These are phyloP conservation scores for Aspidoscelis tigris DNA, from an alignment of 2,113 vertebrate genomes.

Conservation along the genomic window DNA sequence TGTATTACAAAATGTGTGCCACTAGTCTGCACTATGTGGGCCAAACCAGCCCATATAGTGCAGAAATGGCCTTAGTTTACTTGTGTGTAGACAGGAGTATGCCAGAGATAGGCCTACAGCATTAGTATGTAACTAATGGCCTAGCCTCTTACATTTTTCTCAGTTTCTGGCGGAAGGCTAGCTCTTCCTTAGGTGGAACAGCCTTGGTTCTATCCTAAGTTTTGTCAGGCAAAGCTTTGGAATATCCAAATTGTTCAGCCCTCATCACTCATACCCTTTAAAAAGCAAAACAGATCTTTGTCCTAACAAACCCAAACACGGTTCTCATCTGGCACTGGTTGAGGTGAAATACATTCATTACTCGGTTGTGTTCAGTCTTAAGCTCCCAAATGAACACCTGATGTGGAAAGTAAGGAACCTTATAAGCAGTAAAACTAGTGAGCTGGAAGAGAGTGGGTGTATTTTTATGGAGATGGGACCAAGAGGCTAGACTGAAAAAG, in stretches of 20 bases:
- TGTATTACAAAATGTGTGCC: too few species aligned
- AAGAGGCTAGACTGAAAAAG: too few species aligned
- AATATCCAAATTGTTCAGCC: background rate
- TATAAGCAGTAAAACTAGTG: background rate
- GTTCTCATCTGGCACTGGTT: background rate
- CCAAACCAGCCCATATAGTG: too few species aligned
- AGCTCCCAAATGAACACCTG: background rate
- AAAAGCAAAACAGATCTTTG: background rate
- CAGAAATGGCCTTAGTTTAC: background rate
- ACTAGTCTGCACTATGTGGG: too few species aligned
- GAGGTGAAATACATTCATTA: background rate
- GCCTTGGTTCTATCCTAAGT: background rate
- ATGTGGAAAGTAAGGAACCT: background rate
- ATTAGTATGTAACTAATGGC: background rate
- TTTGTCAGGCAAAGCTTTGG: background rate
- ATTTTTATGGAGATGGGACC: background rate
- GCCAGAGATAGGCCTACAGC: background rate
- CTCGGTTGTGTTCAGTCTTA: background rate
- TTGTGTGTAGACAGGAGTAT: background rate
- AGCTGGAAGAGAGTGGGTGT: background rate
- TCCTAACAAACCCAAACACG: background rate
- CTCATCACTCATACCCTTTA: background rate
- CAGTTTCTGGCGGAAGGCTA: background rate
- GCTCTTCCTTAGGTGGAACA: background rate
- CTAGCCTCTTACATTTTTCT: background rate